Evolutionary conservation across 1,140 invertebrate genomes (phyloP).

Genomic region (Adoxophyes honmai): DNA sequence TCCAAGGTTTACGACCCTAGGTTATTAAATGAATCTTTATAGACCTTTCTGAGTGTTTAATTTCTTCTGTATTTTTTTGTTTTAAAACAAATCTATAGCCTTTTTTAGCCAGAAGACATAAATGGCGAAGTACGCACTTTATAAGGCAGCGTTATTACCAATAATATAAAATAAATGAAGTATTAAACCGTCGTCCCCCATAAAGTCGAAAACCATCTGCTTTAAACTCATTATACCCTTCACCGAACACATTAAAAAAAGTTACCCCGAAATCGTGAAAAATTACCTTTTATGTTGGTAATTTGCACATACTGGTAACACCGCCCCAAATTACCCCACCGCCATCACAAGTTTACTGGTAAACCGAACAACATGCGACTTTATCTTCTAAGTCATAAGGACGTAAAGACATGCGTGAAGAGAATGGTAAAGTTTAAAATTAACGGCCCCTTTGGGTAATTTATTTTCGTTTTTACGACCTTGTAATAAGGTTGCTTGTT

Average conservation of each 20-base stretch:
- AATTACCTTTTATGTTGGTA: constrained; percentile 63
- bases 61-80: no score
- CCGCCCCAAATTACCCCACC: constrained; percentile 29
- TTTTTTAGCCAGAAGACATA: no score
- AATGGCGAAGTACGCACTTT: no score
- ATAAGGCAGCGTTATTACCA: background rate
- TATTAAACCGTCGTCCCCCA: constrained; percentile 2
- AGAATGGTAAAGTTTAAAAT: constrained; percentile 26
- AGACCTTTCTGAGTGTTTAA: no score
- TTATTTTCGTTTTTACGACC: constrained; percentile 31
- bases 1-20: no score
- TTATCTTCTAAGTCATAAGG: constrained; percentile 17
- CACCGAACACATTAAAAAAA: constrained; percentile 46
- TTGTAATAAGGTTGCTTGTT: constrained; percentile 24
- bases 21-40: no score
- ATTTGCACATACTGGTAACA: constrained; percentile 62
- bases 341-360: constrained; percentile 15
- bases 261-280: constrained; percentile 38
- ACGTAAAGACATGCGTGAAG: constrained; percentile 12
- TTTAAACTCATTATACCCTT: constrained; percentile 41
- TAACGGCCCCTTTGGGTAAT: constrained; percentile 19
- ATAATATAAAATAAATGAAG: constrained; percentile 13
- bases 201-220: constrained; percentile 9
- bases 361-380: constrained; percentile 20
- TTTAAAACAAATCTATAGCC: no score